Percentiles rank a stretch among this genome's conserved stretches.
Conservation (phyloP, 2,888 invertebrate species). For the Gortyna flavago region DNA sequence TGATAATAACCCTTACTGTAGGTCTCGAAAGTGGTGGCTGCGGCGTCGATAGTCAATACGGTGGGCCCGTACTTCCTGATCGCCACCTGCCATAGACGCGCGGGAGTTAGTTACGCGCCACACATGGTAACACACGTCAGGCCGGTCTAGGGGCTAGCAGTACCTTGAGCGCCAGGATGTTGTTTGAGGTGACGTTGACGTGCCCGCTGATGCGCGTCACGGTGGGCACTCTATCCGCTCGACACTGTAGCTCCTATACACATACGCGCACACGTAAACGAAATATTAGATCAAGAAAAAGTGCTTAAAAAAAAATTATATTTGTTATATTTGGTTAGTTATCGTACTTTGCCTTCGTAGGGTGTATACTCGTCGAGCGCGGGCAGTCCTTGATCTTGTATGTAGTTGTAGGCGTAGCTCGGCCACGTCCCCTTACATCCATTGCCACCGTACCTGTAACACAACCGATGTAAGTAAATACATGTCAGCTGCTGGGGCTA, state of each 20-base stretch:
- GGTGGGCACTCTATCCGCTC: conserved; percentile 71
- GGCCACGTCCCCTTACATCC: conserved; percentile 85
- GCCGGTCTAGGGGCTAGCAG: background rate
- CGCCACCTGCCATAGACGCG: conserved; percentile 73
- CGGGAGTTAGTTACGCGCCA: background rate
- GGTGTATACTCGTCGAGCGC: conserved; percentile 77
- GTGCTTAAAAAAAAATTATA: background rate
- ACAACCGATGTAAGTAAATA: background rate
- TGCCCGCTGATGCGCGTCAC: conserved; percentile 82
- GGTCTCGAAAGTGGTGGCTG: conserved; percentile 73
- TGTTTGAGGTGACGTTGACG: conserved; percentile 80
- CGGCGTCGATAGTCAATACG: conserved; percentile 81
- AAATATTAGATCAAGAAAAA: background rate
- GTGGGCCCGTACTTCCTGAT: conserved; percentile 80
- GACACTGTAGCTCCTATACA: conserved; percentile 74
- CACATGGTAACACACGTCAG: too few species aligned
- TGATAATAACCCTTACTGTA: conserved; percentile 79
- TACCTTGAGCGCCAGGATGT: conserved; percentile 83
- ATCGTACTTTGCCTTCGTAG: conserved; percentile 75
- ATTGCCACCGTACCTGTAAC: conserved; percentile 76
- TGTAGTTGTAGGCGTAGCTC: conserved; percentile 80
- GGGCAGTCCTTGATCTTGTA: conserved; percentile 77
- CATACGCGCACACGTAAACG: background rate
- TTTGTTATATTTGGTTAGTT: background rate
- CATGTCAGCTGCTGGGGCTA: background rate